Base-by-base conservation (phyloP, 2,113 vertebrate species). In the Athene noctua region DNA sequence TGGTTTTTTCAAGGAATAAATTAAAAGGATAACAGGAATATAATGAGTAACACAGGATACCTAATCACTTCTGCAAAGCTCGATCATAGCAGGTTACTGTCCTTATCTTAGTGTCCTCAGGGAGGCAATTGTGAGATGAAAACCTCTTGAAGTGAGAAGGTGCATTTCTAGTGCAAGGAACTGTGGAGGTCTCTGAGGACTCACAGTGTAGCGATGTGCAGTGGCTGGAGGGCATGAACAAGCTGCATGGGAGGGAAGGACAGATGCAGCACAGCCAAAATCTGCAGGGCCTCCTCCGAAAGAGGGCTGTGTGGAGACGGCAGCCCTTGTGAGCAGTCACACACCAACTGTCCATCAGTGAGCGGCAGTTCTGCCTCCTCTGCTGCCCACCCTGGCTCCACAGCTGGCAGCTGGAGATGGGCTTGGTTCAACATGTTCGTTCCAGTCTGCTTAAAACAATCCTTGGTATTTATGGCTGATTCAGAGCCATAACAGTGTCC, bases 21-120 rank as follows among this genome's bases (percentile, higher is more conserved):
- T 80, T 57, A 97, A 92, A 95, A 88, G 5, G n/a, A 27, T 82
- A 94, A 90, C 95, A 96, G 96, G 95, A 96, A 97, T 91, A 75
- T 65, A 88, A 67, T 58, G 66, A 57, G 61, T 52, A 91, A 92
- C 90, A 91, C 84, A 95, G 92, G 91, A 87, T 94, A 81, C 61
- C 78, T 57, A 96, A 94, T 85, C 34, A 44, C 70, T 95, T 87
- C 59, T 92, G 86, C 63, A 80, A 66, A 57, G 38, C 52, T 72
- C 57, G 80, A 65, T 79, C 73, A 7, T 55, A 85, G 49, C 44
- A 54, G 61, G 70, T 71, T 57, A n/a, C 73, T 51, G 38, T 63
- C 70, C 87, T 95, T 96, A 96, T 95, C 93, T 92, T 40, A 2
- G 61, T 18, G 91, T 68, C 73, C 44, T 70, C 81, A 87, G 36